A percentile compares a stretch with the other conserved stretches of the same genome.
phyloP scores from a whole-genome alignment of 92 coral and sea anemone species.

The Blastomussa wellsi region DNA sequence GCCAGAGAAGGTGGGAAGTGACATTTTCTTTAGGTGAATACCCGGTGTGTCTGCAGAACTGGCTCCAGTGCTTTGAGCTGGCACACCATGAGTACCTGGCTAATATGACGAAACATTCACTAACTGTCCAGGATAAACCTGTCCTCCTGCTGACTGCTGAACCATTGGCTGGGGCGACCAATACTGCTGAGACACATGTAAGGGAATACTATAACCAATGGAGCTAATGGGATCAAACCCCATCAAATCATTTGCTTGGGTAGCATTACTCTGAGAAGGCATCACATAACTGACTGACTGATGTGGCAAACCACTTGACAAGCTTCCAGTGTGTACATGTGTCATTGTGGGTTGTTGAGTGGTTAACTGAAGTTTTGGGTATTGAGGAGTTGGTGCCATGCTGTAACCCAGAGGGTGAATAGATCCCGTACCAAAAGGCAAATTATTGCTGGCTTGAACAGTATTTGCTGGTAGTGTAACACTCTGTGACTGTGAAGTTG shows the following conservation, averaged over 20 bases:
- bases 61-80: slow-evolving; percentile 8
- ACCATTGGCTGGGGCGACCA: no score
- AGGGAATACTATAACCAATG: no score
- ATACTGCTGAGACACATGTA: no score
- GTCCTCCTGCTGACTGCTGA: slow-evolving; percentile 9
- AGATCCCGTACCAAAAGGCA: background rate
- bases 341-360: no score
- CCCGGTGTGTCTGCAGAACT: slow-evolving; percentile 21
- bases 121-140: slow-evolving; percentile 10
- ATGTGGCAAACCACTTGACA: no score
- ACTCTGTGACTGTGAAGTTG: background rate
- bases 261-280: background rate
- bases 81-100: background rate
- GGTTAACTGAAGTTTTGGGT: no score
- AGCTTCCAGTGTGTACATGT: no score
- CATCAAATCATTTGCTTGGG: background rate
- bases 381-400: no score
- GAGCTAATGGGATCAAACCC: background rate
- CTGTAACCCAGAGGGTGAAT: background rate
- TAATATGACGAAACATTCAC: background rate
- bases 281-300: background rate
- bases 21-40: slow-evolving; percentile 44
- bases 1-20: slow-evolving; percentile 57
- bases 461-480: background rate
- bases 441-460: background rate